These are phyloP conservation scores for Nomada fucata DNA, from an alignment of 2,888 invertebrate species.

Conservation along the genomic window DNA sequence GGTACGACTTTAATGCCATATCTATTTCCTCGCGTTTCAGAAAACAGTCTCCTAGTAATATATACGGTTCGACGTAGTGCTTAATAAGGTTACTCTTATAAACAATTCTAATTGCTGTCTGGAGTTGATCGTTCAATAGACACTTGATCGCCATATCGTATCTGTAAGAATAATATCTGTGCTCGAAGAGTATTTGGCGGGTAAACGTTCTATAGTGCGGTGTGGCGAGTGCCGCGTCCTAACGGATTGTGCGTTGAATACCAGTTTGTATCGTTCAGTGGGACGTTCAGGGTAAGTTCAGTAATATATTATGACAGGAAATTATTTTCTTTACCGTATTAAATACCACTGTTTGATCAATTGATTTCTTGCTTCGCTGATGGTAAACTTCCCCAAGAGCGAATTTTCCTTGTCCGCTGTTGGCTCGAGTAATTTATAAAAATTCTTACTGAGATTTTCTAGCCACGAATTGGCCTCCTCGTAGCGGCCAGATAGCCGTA, in stretches of 20 bases:
- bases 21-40: slow-evolving; percentile 15
- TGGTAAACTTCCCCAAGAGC: slow-evolving; percentile 63
- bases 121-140: slow-evolving; percentile 18
- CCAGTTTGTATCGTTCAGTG: neutral
- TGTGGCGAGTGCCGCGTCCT: neutral
- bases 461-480: slow-evolving; percentile 68
- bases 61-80: slow-evolving; percentile 30
- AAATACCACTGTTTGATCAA: slow-evolving; percentile 71
- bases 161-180: slow-evolving; percentile 14
- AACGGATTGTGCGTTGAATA: neutral
- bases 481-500: slow-evolving; percentile 69
- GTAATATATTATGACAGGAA: neutral
- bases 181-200: neutral
- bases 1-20: slow-evolving; percentile 38
- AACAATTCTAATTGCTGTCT: slow-evolving; percentile 22
- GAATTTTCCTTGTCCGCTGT: slow-evolving; percentile 56
- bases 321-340: slow-evolving; percentile 38
- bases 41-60: slow-evolving; percentile 47
- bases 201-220: neutral
- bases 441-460: slow-evolving; percentile 60
- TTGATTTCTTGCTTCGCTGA: slow-evolving; percentile 57
- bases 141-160: slow-evolving; percentile 43
- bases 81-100: slow-evolving; percentile 30
- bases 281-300: neutral
- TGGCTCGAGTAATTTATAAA: slow-evolving; percentile 65